Base-by-base conservation (phyloP, 2,113 vertebrate genomes). In the Girardinichthys multiradiatus region DNA sequence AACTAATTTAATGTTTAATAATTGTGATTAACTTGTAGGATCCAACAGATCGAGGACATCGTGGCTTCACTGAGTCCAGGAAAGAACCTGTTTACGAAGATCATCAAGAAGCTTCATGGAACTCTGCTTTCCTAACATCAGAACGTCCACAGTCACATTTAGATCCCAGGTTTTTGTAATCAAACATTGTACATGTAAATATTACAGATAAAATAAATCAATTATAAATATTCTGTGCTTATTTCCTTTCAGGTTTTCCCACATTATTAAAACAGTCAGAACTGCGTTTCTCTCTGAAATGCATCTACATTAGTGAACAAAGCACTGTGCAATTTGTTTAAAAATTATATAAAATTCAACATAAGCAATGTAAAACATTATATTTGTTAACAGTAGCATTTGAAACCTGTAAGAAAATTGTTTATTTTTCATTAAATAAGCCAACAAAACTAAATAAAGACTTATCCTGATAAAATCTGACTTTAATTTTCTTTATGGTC, bases 81-180 rank as follows among this genome's bases (percentile, higher is more conserved):
- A 51, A 91, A 70, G 42, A 90, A 92, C 24, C 77, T 90, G 54
- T 59, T 95, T 67, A 94, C 92, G 0, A 87, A 83, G 67, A 89
- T 90, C 6, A 39, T 94, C 58, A 92, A 86, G 70, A 93, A 69
- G 51, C 91, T 94, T 60, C 79, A 94, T 33, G 45, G 85, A 1
- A 60, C 66, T 58, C 71, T 94, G 2, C 83, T 93, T 54, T 63
- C 69, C n/a, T 93, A 74, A 89, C 19, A 76, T 35, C 17, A 60
- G 28, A 24, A 45, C 17, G 4, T 19, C 42, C 19, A 4, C 15
- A 17, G 7, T 45, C 15, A 1, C 42, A 45, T 45, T 45, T 26
- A 12, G 1, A 2, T 31, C 48, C 21, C 29, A 3, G 0, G 42
- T 45, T 19, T n/a, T 30, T 65, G 9, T 76, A 58, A 48, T 74